Evolutionary conservation across 2,888 invertebrate genomes (phyloP).

Genomic region (Bugulina stolonifera): DNA sequence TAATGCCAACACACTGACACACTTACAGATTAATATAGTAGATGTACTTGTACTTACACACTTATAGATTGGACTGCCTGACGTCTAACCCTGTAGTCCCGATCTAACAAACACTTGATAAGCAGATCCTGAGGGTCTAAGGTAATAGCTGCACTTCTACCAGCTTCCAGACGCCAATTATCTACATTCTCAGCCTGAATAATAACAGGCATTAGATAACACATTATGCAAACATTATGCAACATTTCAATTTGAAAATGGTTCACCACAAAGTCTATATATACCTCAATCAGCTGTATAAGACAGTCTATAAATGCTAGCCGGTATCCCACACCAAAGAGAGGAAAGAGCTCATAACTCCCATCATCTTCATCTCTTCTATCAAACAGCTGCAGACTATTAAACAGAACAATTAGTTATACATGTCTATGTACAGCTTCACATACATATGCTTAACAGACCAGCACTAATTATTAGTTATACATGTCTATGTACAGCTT

Average conservation of each 20-base stretch:
- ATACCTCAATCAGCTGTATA: neutral
- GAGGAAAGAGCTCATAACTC: conserved; percentile 7
- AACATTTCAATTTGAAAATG: too few species aligned
- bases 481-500: too few species aligned
- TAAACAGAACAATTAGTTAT: too few species aligned
- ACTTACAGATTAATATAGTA: neutral
- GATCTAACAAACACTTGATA: neutral
- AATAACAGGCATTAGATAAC: too few species aligned
- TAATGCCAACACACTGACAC: neutral
- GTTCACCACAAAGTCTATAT: neutral
- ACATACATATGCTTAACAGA: too few species aligned
- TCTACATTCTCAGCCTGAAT: neutral
- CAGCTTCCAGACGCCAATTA: neutral
- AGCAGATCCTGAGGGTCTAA: neutral
- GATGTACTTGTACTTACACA: neutral
- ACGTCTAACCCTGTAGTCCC: conserved; percentile 10
- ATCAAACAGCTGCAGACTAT: conserved; percentile 7
- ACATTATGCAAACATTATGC: too few species aligned
- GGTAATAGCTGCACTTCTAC: neutral
- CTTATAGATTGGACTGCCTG: neutral
- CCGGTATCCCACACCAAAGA: neutral
- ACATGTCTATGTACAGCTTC: too few species aligned
- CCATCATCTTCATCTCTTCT: conserved; percentile 1
- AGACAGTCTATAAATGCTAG: neutral
- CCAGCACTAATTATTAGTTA: too few species aligned